Conservation (phyloP, 2,113 vertebrate genomes). For the Microtus richardsoni region DNA sequence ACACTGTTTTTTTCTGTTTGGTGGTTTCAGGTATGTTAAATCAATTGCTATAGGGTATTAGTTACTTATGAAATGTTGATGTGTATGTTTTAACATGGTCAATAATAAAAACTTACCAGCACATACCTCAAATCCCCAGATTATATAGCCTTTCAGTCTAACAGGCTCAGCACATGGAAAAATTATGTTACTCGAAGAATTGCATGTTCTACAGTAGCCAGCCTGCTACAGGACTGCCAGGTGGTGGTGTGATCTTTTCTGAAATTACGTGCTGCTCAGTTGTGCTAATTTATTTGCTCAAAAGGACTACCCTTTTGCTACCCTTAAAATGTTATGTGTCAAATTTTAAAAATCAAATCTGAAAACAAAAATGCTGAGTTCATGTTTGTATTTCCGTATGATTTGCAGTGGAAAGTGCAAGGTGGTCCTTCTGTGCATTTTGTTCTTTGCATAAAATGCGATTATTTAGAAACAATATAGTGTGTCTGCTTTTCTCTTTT, state of each 20-base stretch:
- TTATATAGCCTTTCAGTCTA: conserved; percentile 41
- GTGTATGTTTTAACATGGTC: background rate
- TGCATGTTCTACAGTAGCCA: conserved; percentile 70
- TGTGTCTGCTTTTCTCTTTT: conserved; percentile 80
- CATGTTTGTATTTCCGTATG: conserved; percentile 78
- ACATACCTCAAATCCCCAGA: conserved; percentile 13
- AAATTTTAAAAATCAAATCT: conserved; percentile 73
- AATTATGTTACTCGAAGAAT: conserved; percentile 58
- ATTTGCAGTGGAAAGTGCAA: conserved; percentile 78
- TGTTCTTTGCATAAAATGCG: conserved; percentile 70
- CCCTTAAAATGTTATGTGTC: conserved; percentile 73
- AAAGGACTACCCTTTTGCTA: conserved; percentile 74
- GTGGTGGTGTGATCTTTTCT: conserved; percentile 39
- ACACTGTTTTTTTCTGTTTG: background rate
- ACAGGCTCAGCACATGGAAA: conserved; percentile 30
- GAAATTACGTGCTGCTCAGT: conserved; percentile 55
- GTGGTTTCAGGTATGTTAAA: conserved; percentile 8
- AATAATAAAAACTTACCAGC: conserved; percentile 40
- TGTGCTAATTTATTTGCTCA: conserved; percentile 67
- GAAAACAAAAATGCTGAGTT: conserved; percentile 69
- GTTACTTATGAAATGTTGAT: conserved; percentile 22
- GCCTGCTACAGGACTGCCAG: conserved; percentile 49
- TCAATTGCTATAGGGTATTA: background rate
- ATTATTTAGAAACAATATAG: conserved; percentile 76
- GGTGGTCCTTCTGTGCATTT: conserved; percentile 51